Conservation (phyloP, 2,113 vertebrate species). For the Varanus komodoensis region DNA sequence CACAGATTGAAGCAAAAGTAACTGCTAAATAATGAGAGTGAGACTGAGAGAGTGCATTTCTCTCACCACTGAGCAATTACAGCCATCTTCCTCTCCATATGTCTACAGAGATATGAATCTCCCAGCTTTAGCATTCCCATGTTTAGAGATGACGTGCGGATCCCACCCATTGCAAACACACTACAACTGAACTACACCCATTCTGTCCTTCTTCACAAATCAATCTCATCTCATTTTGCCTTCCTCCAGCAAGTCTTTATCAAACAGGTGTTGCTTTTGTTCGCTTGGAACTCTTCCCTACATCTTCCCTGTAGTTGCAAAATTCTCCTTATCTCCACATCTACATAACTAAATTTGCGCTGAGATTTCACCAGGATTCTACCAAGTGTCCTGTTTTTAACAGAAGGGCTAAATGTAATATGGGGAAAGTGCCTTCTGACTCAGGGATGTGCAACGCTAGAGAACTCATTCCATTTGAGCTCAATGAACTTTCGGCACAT, state of each 20-base stretch:
- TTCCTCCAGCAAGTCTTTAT: background rate
- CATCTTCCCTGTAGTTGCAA: background rate
- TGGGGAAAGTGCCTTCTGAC: background rate
- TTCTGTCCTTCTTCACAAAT: background rate
- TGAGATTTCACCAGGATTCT: background rate
- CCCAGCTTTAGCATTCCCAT: background rate
- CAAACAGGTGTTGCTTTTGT: background rate
- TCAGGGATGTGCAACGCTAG: no score
- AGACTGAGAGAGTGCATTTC: background rate
- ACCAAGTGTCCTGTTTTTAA: background rate
- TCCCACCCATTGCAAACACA: background rate
- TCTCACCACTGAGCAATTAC: background rate
- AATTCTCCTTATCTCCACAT: background rate
- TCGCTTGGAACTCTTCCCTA: background rate
- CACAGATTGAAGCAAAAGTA: background rate
- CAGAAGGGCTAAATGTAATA: background rate
- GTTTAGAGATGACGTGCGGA: background rate
- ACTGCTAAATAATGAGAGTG: background rate
- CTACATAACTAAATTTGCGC: background rate
- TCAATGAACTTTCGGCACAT: no score
- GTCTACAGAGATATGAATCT: background rate
- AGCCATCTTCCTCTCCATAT: background rate
- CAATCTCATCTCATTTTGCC: background rate
- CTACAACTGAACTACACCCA: background rate
- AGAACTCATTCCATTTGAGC: no score